phyloP scores from a whole-genome alignment of 2,797 vertebrate genomes.

The Crenichthys baileyi region DNA sequence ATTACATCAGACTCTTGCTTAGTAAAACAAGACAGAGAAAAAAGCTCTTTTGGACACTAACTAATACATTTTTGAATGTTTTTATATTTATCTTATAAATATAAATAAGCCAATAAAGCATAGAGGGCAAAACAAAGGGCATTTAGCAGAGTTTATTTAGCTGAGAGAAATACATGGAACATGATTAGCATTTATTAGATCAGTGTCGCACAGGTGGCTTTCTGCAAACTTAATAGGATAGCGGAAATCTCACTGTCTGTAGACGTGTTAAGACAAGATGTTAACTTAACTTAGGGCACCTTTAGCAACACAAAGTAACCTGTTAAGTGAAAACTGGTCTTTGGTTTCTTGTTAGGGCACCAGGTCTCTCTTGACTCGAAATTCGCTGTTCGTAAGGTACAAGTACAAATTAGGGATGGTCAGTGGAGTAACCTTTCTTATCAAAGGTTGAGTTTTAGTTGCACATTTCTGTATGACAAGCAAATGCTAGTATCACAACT shows the following conservation, averaged over 20 bases:
- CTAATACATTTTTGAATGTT: background rate
- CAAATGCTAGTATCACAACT: background rate
- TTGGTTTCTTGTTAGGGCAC: background rate
- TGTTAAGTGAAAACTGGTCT: background rate
- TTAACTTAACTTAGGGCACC: slow-evolving; percentile 9
- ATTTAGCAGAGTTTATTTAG: background rate
- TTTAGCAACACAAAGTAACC: background rate
- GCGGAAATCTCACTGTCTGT: slow-evolving; percentile 8
- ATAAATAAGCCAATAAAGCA: background rate
- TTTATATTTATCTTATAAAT: background rate
- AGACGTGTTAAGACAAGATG: slow-evolving; percentile 11
- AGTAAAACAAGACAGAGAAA: too few relatives aligned
- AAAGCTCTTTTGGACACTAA: background rate
- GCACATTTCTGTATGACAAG: background rate
- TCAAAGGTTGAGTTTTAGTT: background rate
- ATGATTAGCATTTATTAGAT: background rate
- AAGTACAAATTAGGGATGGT: background rate
- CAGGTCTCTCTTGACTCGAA: background rate
- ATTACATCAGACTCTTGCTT: background rate
- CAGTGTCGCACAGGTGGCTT: slow-evolving; percentile 15
- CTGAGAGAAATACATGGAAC: background rate
- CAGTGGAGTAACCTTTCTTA: background rate
- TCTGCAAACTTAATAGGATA: slow-evolving; percentile 13
- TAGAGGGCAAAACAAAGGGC: background rate
- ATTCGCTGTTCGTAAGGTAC: background rate